These are phyloP conservation scores for Acipenser transmontanus DNA, from an alignment of 2,797 vertebrate genomes.

Conservation along the genomic window DNA sequence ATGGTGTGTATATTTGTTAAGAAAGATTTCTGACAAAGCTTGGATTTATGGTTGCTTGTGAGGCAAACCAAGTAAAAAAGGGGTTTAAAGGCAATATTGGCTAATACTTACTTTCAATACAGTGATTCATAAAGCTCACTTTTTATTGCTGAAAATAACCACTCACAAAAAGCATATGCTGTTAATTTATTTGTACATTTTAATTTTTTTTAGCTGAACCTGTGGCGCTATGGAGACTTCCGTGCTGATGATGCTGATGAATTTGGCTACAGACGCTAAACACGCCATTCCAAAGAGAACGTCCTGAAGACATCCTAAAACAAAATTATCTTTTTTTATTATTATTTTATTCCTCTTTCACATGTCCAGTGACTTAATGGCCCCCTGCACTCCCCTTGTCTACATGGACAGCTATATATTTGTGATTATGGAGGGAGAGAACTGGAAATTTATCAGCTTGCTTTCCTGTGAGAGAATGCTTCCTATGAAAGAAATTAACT, in stretches of 20 bases:
- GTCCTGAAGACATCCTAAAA: conserved; percentile 41
- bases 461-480: conserved; percentile 39
- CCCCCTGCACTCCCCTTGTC: background rate
- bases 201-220: conserved; percentile 68
- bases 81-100: no score
- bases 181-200: background rate
- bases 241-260: conserved; percentile 87
- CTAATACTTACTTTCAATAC: no score
- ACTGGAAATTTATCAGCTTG: conserved; percentile 28
- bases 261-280: conserved; percentile 84
- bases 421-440: background rate
- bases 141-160: no score
- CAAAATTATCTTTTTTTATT: conserved; percentile 35
- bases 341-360: conserved; percentile 26
- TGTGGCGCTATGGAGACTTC: conserved; percentile 95
- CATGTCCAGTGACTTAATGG: conserved; percentile 18
- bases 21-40: no score
- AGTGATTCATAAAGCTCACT: no score
- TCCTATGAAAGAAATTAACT: conserved; percentile 46
- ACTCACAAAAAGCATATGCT: no score
- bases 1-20: no score
- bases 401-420: background rate
- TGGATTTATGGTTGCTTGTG: no score
- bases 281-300: conserved; percentile 62
- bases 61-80: no score